Base-by-base conservation (phyloP, 2,888 invertebrate genomes). In the Pyrochroa serraticornis region DNA sequence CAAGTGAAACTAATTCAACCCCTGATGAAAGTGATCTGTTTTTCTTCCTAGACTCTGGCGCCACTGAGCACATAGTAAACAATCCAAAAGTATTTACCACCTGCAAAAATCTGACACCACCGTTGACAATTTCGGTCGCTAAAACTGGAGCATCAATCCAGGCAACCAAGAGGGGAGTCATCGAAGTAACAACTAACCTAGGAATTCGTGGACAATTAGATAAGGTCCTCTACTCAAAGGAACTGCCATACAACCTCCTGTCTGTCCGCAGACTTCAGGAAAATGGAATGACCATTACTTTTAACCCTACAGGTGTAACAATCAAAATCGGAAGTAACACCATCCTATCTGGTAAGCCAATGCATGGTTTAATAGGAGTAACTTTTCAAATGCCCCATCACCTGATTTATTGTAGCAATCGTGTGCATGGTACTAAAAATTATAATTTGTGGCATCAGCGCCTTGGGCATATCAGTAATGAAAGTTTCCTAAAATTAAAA, bases 221-320 rank as follows among this genome's bases (percentile, higher is more conserved):
- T 32, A 42, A 65, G 12, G 63, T 70, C 2, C 65, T 75, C 5
- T 76, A 62, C 55, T 71, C 71, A 43, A 39, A 62, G n/a, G 72
- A 75, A 32, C 62, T 68, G 3, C 71, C 71, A 34, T 65, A 73
- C 57, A 73, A 75, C 54, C 52, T 72, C 13, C 49, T 72, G 7
- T 73, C 73, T 1, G 72, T 73, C 38, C 51, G 50, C 48, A 60
- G 32, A n/a, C 39, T 62, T 14, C 58, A 63, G 36, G 39, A 68
- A 46, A 62, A 65, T 36, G 71, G 70, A n/a, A 68, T 72, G 65
- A 65, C 61, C 10, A 66, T 76, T 7, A 68, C 54, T 30, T 75
- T 72, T 43, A 57, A 67, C 41, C 61, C 70, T 49, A 50, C 68
- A 51, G 72, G 72, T 9, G 67, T 68, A 2, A 57, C 65, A 43